Evolutionary conservation across 2,888 invertebrate species (phyloP).

Genomic region (Augochlorella aurata): DNA sequence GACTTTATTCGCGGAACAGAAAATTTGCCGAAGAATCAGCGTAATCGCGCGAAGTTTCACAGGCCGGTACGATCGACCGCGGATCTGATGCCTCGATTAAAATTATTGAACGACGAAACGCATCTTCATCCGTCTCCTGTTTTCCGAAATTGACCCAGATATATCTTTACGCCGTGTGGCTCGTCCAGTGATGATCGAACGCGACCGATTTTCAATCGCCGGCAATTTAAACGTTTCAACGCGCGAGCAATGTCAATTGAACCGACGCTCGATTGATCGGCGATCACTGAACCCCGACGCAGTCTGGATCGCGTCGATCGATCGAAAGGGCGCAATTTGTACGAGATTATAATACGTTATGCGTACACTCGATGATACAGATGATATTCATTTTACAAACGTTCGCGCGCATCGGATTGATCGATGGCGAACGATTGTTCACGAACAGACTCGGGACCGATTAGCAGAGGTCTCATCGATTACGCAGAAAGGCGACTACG

Average conservation of each 20-base stretch:
- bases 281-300: neutral
- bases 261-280: neutral
- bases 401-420: conserved; percentile 69
- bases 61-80: neutral
- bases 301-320: neutral
- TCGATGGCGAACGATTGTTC: conserved; percentile 21
- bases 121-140: too few species aligned
- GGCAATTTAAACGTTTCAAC: neutral
- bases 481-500: conserved; percentile 16
- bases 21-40: neutral
- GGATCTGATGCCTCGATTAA: neutral
- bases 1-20: neutral
- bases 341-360: conserved; percentile 27
- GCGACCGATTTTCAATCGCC: neutral
- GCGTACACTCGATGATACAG: conserved; percentile 68
- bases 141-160: neutral
- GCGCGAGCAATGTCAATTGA: neutral
- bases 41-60: neutral
- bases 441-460: neutral
- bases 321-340: conserved; percentile 28
- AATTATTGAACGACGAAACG: neutral
- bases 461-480: neutral
- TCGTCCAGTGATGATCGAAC: neutral
- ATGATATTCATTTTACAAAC: conserved; percentile 75
- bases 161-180: neutral